A percentile compares a stretch with the other conserved stretches of the same genome.
phyloP scores from a whole-genome alignment of 2,113 vertebrate species.

The Tapirus terrestris region DNA sequence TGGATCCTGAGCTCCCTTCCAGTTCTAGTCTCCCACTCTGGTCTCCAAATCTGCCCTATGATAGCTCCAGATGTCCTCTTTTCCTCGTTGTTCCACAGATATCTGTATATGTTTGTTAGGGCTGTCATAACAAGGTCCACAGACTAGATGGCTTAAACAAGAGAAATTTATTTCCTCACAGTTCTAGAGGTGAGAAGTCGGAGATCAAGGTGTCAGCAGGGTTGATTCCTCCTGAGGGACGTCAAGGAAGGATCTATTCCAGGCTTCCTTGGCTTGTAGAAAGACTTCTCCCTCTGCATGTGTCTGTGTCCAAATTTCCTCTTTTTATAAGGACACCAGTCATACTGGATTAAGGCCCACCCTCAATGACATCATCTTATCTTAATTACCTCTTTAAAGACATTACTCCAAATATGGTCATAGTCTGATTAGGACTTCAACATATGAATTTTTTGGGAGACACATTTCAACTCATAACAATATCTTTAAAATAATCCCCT shows the following conservation, averaged over 20 bases:
- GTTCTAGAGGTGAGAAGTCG: background rate
- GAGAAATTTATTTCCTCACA: background rate
- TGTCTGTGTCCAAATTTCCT: background rate
- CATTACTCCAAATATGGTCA: background rate
- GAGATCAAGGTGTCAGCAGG: background rate
- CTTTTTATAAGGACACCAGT: background rate
- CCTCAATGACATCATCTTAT: background rate
- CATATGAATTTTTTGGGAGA: background rate
- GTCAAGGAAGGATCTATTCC: background rate
- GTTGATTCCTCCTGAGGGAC: background rate
- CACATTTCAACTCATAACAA: background rate
- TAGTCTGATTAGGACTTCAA: background rate
- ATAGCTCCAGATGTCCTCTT: background rate
- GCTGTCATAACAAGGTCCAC: background rate
- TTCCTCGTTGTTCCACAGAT: background rate
- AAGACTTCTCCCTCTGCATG: background rate
- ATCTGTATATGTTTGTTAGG: background rate
- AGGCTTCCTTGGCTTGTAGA: background rate
- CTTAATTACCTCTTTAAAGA: background rate
- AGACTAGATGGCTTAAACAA: background rate
- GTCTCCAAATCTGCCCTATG: background rate
- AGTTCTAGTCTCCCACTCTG: background rate
- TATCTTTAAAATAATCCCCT: slow-evolving; percentile 24
- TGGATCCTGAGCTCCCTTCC: background rate
- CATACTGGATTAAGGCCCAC: background rate